Percentiles rank a stretch among this genome's conserved stretches.
Evolutionary conservation across 2,113 vertebrate species (phyloP).

Genomic region (Microcebus griseorufus): DNA sequence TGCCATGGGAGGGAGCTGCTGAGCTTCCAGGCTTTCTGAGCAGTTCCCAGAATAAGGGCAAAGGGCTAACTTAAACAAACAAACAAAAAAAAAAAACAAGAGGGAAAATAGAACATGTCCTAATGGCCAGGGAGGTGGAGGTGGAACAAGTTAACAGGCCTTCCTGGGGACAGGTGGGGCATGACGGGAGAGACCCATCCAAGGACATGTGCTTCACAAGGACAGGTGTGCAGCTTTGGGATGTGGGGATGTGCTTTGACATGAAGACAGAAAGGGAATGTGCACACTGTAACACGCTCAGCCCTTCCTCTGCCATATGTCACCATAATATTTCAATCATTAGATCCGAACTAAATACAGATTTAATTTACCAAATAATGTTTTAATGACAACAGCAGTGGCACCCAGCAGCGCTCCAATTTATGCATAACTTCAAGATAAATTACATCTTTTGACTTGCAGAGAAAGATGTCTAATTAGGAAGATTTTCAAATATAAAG

Average conservation of each 20-base stretch:
- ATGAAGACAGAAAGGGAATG: background rate
- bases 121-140: background rate
- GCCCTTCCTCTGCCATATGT: background rate
- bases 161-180: accelerated
- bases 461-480: conserved; percentile 55
- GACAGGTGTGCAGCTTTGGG: background rate
- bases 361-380: conserved; percentile 62
- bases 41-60: background rate
- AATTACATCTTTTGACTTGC: conserved; percentile 64
- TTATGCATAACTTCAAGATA: conserved; percentile 54
- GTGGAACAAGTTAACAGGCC: background rate
- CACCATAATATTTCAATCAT: conserved; percentile 32
- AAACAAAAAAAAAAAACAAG: background rate
- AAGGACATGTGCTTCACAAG: background rate
- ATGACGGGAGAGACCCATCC: background rate
- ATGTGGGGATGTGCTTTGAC: background rate
- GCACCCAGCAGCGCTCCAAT: conserved; percentile 13
- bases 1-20: accelerated
- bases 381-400: conserved; percentile 53
- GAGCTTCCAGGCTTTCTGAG: background rate
- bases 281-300: accelerated
- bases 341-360: conserved; percentile 56
- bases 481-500: conserved; percentile 49
- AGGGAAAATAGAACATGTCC: background rate
- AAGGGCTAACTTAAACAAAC: background rate